phyloP scores from a whole-genome alignment of 2,113 vertebrate species.

The Hippocampus abdominalis region DNA sequence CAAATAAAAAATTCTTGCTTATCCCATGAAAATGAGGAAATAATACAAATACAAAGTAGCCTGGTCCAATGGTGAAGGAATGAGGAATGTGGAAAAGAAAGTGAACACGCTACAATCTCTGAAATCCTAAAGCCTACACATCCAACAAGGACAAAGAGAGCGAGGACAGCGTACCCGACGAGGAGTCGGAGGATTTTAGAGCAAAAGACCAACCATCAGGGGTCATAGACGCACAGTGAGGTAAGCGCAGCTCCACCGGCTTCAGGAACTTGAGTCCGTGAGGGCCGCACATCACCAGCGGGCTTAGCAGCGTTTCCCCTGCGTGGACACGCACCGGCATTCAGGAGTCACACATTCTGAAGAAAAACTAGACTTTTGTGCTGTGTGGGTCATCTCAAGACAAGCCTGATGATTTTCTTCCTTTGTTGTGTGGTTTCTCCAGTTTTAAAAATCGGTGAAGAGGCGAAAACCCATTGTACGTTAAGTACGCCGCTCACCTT shows the following conservation, averaged over 20 bases:
- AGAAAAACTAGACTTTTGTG: not conserved
- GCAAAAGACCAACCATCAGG: slow-evolving; percentile 99
- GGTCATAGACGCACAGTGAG: slow-evolving; percentile 99
- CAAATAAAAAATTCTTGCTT: not conserved
- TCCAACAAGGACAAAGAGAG: slow-evolving; percentile 83
- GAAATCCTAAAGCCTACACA: slow-evolving; percentile 72
- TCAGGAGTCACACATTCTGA: slow-evolving; percentile 9
- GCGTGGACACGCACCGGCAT: slow-evolving; percentile 23
- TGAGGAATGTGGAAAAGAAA: slow-evolving; percentile 26
- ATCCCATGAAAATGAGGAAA: not conserved
- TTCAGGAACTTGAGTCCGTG: slow-evolving; percentile 99
- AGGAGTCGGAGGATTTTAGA: slow-evolving; percentile 99
- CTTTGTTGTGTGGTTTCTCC: no score
- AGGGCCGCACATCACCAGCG: slow-evolving; percentile 97
- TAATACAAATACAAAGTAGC: not conserved
- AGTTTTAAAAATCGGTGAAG: no score
- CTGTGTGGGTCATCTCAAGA: not conserved
- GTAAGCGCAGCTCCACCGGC: slow-evolving; percentile 97
- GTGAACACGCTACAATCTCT: slow-evolving; percentile 61
- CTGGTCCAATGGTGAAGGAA: slow-evolving; percentile 21
- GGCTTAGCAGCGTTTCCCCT: slow-evolving; percentile 98
- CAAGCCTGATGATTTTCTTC: no score
- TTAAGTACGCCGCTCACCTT: no score
- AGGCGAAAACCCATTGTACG: no score
- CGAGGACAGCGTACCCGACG: slow-evolving; percentile 99